Base-by-base conservation (phyloP, 2,113 vertebrate genomes). In the Paramormyrops kingsleyae region DNA sequence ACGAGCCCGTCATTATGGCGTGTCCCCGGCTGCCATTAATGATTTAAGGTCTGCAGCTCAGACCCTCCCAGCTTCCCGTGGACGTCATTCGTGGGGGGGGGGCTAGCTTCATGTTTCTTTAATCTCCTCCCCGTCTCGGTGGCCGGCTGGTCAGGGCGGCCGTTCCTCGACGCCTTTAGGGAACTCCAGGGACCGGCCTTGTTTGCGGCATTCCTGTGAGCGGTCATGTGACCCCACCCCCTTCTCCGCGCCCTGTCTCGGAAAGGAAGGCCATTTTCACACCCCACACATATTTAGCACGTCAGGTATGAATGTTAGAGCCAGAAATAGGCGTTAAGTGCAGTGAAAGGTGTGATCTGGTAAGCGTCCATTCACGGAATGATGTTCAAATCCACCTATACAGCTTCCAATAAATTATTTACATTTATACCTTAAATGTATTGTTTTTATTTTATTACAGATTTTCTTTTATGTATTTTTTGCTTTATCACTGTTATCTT, bases 371-470 rank as follows among this genome's bases (percentile, higher is more conserved):
- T 80, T 80, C 35, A 17, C 74, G 4, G 35, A 17, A 77, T 42
- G 74, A 39, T 15, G 74, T 42, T 77, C 5, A 80, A 39, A 42
- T 42, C 35, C 15, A 39, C 35, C 31, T 39, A 80, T 39, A 87
- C 89, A 86, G 52, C 39, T 52, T 87, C 88, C 80, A 31, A 70
- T 13, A 13, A 70, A 70, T 70, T 31, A 10, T 70, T 70, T 31
- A 70, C n/a, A 27, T 70, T 70, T 70, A 70, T 70, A 31, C 27
- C 4, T 70, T 27, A 70, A 27, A 66, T 66, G 3, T 66, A 27
- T 66, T 66, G 49, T 83, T 59, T 88, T 88, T 31, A 89, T 88
- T 87, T 88, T 88, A 88, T 77, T 53, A 49, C 39, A 87, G 47
- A 89, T 74, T 86, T 86, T 66, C 62, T 66, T n/a, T 62, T 12